Conservation (phyloP, 2,888 invertebrate genomes). For the Pristionchus arcanus region DNA sequence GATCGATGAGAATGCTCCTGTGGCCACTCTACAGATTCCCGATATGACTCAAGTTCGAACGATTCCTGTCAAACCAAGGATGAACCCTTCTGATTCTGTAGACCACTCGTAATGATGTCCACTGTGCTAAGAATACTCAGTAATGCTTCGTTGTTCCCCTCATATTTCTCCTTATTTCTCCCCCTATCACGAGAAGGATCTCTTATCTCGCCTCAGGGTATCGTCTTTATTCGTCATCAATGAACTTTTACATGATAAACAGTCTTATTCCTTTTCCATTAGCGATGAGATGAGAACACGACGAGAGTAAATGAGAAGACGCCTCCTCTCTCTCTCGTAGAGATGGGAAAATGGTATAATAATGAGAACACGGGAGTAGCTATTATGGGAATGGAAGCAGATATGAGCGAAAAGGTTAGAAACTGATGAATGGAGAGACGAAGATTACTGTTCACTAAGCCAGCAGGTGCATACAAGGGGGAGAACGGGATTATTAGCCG, state of each 20-base stretch:
- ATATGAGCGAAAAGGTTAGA: background rate
- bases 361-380: conserved; percentile 17
- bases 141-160: background rate
- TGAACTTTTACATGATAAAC: conserved; percentile 48
- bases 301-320: background rate
- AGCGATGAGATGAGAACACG: background rate
- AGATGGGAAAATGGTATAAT: conserved; percentile 29
- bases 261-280: background rate
- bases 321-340: background rate
- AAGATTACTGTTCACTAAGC: background rate
- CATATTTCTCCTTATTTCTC: background rate
- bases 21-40: background rate
- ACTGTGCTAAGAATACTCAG: background rate
- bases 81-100: background rate
- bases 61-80: conserved; percentile 39
- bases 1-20: background rate
- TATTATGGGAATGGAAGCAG: background rate
- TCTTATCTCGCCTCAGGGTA: conserved; percentile 16
- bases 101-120: background rate
- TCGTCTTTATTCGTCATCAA: conserved; percentile 42
- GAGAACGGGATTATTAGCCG: conserved; percentile 5
- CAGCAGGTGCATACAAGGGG: background rate
- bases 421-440: background rate
- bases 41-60: background rate
- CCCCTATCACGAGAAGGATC: conserved; percentile 6